A percentile compares a stretch with the other conserved stretches of the same genome.
These are phyloP conservation scores for Mesorhabditis spiculigera DNA, from an alignment of 2,888 invertebrate species.

Conservation along the genomic window DNA sequence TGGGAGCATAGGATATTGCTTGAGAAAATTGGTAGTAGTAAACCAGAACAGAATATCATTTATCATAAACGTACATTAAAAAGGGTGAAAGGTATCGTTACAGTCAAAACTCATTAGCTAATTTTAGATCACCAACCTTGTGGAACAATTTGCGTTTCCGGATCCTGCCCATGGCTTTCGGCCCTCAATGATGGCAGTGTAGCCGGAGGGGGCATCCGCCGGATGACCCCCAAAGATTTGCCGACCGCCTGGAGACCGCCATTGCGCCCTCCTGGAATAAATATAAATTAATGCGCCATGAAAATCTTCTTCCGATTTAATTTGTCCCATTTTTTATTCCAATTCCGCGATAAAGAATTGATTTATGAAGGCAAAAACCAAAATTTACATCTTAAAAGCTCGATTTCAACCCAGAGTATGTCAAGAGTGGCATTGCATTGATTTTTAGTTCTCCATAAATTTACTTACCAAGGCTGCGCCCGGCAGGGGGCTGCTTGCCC, in stretches of 20 bases:
- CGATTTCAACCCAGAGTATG: too few species aligned
- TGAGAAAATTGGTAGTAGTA: too few species aligned
- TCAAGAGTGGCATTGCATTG: too few species aligned
- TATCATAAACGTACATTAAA: too few species aligned
- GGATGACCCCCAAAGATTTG: constrained; percentile 87
- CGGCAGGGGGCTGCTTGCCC: constrained; percentile 44
- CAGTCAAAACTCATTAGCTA: too few species aligned
- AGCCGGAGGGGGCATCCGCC: constrained; percentile 86
- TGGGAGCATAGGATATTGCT: too few species aligned
- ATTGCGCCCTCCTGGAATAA: constrained; percentile 70
- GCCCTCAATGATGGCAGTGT: constrained; percentile 98
- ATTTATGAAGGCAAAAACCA: constrained; percentile 1
- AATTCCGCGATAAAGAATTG: constrained; percentile 8
- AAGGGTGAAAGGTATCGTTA: too few species aligned
- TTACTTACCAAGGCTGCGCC: constrained; percentile 18
- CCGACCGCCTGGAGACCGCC: constrained; percentile 97
- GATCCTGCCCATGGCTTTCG: constrained; percentile 76
- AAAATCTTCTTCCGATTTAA: background rate
- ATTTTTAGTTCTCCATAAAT: background rate
- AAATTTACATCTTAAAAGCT: background rate
- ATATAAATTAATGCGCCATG: constrained; percentile 67
- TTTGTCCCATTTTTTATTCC: background rate
- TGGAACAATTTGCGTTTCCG: constrained; percentile 75
- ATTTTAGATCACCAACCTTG: constrained; percentile 63
- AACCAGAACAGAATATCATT: too few species aligned